phyloP scores from a whole-genome alignment of 2,797 vertebrate species.

The Morelia viridis region DNA sequence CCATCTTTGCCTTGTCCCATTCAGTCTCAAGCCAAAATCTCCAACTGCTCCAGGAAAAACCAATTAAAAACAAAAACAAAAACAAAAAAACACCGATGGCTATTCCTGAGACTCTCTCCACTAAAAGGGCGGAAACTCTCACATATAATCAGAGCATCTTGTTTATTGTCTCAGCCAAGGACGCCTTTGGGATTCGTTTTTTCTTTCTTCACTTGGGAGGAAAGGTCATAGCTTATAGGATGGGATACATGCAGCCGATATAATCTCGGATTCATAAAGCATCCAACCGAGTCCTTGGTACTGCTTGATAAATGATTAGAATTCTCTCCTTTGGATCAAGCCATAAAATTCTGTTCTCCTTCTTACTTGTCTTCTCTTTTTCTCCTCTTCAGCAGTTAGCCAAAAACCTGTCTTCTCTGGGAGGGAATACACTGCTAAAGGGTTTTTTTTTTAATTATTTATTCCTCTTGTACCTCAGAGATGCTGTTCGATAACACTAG shows the following conservation, averaged over 20 bases:
- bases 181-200: not conserved
- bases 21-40: constrained; percentile 2
- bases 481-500: not conserved
- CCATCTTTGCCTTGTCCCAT: constrained; percentile 23
- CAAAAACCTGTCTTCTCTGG: not conserved
- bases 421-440: not conserved
- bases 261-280: not conserved
- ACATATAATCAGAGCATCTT: not conserved
- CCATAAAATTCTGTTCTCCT: not conserved
- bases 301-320: not conserved
- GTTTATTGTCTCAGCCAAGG: not conserved
- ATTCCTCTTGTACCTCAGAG: not conserved
- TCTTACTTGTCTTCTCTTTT: not conserved
- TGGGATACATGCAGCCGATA: not conserved
- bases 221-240: not conserved
- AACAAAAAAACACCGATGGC: not conserved
- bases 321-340: not conserved
- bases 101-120: not conserved
- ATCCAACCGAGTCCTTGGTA: not conserved
- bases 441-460: not conserved
- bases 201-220: not conserved
- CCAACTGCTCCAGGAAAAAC: not conserved
- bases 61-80: not conserved
- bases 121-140: not conserved
- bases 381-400: not conserved